Conservation (phyloP, 1,140 invertebrate species). For the Eueides isabella region DNA sequence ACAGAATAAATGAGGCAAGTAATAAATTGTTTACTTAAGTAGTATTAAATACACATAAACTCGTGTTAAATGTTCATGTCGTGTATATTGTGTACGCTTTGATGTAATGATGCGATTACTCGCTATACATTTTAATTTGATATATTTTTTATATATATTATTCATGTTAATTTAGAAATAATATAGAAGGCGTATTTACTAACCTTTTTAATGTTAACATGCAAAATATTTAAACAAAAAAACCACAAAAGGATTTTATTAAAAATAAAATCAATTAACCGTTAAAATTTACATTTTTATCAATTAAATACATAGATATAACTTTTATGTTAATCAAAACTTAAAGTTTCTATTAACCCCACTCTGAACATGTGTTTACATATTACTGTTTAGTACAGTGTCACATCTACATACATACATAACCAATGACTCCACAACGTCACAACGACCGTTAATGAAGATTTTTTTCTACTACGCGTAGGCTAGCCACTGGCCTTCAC, state of each 20-base stretch:
- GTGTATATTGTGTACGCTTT: slow-evolving; percentile 19
- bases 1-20: slow-evolving; percentile 21
- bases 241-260: too few relatives aligned
- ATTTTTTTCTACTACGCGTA: slow-evolving; percentile 68
- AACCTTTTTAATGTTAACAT: too few relatives aligned
- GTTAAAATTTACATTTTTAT: too few relatives aligned
- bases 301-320: too few relatives aligned
- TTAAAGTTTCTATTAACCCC: not conserved
- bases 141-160: not conserved
- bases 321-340: too few relatives aligned
- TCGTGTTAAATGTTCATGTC: not conserved
- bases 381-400: too few relatives aligned
- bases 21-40: slow-evolving; percentile 25
- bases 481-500: slow-evolving; percentile 56
- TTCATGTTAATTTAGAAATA: too few relatives aligned
- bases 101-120: not conserved
- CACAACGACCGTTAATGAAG: slow-evolving; percentile 65
- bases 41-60: slow-evolving; percentile 31
- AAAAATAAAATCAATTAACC: too few relatives aligned
- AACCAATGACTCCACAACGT: slow-evolving; percentile 26
- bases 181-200: too few relatives aligned
- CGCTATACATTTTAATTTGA: not conserved
- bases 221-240: too few relatives aligned
- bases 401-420: not conserved
- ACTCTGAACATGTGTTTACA: not conserved